phyloP scores from a whole-genome alignment of 1,140 invertebrate genomes.

The Drosophila guanche region DNA sequence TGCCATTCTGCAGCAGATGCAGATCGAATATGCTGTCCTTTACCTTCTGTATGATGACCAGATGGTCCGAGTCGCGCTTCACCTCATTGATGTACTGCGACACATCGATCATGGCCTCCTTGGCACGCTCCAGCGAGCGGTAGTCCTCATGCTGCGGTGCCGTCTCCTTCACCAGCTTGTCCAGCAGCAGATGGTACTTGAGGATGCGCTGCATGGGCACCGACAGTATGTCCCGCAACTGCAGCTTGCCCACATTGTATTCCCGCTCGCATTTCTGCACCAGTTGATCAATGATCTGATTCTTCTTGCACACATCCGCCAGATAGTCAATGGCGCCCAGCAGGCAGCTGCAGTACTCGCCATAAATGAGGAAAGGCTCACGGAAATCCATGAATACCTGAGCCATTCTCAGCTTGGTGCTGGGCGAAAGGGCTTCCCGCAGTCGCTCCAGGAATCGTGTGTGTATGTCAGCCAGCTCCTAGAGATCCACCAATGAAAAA shows the following conservation, averaged over 20 bases:
- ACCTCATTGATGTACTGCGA: conserved; percentile 99
- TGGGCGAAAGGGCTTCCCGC: conserved; percentile 87
- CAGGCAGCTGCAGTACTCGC: conserved; percentile 97
- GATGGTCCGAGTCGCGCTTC: conserved; percentile 97
- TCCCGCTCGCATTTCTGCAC: conserved; percentile 92
- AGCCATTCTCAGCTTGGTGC: conserved; percentile 85
- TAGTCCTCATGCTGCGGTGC: conserved; percentile 93
- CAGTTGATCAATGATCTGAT: conserved; percentile 78
- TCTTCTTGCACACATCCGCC: conserved; percentile 89
- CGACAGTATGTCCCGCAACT: conserved; percentile 95
- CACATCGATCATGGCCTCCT: conserved; percentile 98
- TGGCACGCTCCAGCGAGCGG: conserved; percentile 91
- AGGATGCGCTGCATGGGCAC: conserved; percentile 99
- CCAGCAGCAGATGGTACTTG: conserved; percentile 97
- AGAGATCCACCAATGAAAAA: conserved; percentile 33
- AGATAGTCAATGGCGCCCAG: conserved; percentile 91
- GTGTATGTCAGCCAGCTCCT: conserved; percentile 95
- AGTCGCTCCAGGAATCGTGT: conserved; percentile 92
- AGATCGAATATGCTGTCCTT: conserved; percentile 93
- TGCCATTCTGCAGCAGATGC: conserved; percentile 89
- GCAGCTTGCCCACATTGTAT: conserved; percentile 97
- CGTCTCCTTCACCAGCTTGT: conserved; percentile 96
- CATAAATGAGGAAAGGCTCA: conserved; percentile 96
- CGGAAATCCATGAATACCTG: conserved; percentile 95
- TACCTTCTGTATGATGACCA: conserved; percentile 95